Conservation (phyloP, 2,113 vertebrate species). For the Thunnus thynnus region DNA sequence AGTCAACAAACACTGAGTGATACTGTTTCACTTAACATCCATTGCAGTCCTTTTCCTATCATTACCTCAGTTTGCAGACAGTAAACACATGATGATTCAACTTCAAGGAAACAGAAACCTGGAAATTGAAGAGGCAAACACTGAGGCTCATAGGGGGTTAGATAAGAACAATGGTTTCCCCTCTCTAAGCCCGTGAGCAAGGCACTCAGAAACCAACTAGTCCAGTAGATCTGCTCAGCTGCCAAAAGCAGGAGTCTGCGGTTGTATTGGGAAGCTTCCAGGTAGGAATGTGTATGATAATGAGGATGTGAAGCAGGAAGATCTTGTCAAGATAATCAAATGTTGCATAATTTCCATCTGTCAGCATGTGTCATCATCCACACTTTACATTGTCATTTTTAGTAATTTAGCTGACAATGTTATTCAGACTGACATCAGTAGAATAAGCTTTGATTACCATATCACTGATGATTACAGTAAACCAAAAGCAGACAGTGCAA, state of each 20-base stretch:
- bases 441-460: constrained; percentile 42
- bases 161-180: not conserved
- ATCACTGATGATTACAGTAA: constrained; percentile 44
- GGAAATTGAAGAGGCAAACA: not conserved
- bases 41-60: not conserved
- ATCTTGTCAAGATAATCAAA: constrained; percentile 30
- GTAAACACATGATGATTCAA: not conserved
- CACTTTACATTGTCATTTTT: constrained; percentile 51
- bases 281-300: constrained; percentile 18
- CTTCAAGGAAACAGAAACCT: not conserved
- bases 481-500: constrained; percentile 33
- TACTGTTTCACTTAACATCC: constrained; percentile 1
- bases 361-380: constrained; percentile 39
- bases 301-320: not conserved
- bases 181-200: not conserved
- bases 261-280: constrained; percentile 15
- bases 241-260: not conserved
- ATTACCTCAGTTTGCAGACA: not conserved
- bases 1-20: constrained; percentile 3
- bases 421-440: constrained; percentile 40
- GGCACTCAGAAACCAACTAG: not conserved
- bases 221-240: not conserved
- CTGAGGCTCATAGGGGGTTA: not conserved
- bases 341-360: constrained; percentile 46
- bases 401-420: constrained; percentile 40